phyloP scores from a whole-genome alignment of 1,140 invertebrate genomes.

The Lysiphlebus fabarum region DNA sequence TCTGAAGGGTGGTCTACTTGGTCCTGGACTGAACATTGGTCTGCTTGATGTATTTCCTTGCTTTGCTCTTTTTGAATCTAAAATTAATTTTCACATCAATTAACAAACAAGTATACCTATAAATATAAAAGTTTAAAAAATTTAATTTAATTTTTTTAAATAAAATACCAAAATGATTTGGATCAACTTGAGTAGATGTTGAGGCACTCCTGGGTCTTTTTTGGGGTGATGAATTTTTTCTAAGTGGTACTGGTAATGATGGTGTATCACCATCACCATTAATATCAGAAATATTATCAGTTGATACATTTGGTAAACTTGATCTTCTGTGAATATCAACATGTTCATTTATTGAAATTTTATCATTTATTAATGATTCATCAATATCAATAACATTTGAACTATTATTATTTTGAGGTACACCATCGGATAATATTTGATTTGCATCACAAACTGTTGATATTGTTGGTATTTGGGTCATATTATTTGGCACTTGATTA shows the following conservation, averaged over 20 bases:
- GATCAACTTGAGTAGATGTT: constrained; percentile 76
- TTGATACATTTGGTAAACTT: constrained; percentile 62
- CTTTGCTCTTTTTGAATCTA: constrained; percentile 58
- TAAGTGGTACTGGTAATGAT: constrained; percentile 45
- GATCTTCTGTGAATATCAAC: constrained; percentile 56
- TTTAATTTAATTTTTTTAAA: neutral
- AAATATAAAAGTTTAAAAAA: no score
- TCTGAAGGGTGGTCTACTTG: constrained; percentile 92
- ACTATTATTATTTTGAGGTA: constrained; percentile 55
- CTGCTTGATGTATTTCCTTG: constrained; percentile 61
- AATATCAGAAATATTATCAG: constrained; percentile 51
- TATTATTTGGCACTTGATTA: constrained; percentile 58
- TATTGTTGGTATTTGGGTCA: constrained; percentile 68
- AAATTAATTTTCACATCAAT: constrained; percentile 19
- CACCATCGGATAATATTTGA: constrained; percentile 52
- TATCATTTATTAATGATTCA: constrained; percentile 37
- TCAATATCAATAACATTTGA: constrained; percentile 45
- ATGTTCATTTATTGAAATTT: constrained; percentile 31
- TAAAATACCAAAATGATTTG: constrained; percentile 71
- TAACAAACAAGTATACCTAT: no score
- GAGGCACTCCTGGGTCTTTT: constrained; percentile 71
- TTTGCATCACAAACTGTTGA: constrained; percentile 69
- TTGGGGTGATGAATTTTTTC: constrained; percentile 55
- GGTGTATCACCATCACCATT: constrained; percentile 40
- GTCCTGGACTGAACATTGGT: constrained; percentile 92